These are phyloP conservation scores for Drosophila sproati DNA, from an alignment of 1,140 invertebrate genomes.

Conservation along the genomic window DNA sequence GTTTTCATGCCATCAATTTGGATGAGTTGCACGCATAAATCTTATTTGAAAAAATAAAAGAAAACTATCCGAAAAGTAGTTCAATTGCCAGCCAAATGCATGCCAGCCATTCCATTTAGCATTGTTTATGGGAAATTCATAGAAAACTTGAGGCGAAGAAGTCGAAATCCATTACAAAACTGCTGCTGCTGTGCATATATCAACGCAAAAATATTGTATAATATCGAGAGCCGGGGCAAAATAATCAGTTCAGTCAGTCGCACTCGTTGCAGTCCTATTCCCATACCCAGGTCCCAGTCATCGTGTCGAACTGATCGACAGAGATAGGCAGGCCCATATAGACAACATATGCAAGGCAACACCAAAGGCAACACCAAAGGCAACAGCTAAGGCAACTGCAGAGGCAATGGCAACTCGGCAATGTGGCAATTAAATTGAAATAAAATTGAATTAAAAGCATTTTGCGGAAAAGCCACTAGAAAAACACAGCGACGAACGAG, in stretches of 20 bases:
- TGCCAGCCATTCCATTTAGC: constrained; percentile 63
- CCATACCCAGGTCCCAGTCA: constrained; percentile 49
- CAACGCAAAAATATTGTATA: constrained; percentile 76
- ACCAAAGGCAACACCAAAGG: neutral
- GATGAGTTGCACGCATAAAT: constrained; percentile 60
- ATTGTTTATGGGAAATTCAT: constrained; percentile 77
- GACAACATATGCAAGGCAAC: constrained; percentile 50
- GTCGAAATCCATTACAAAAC: constrained; percentile 73
- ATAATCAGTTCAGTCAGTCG: constrained; percentile 55
- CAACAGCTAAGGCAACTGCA: neutral
- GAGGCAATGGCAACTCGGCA: constrained; percentile 46
- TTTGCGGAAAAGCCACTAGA: constrained; percentile 79
- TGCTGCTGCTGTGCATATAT: constrained; percentile 27
- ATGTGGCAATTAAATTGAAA: constrained; percentile 82
- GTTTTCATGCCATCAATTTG: constrained; percentile 48
- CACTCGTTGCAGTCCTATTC: constrained; percentile 23
- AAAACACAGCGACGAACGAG: neutral
- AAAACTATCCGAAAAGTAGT: constrained; percentile 59
- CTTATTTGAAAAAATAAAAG: constrained; percentile 9
- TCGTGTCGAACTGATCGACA: constrained; percentile 65
- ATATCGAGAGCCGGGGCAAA: constrained; percentile 43
- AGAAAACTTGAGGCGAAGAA: constrained; percentile 69
- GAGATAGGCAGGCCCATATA: constrained; percentile 63
- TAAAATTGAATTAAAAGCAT: constrained; percentile 82
- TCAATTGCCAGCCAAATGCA: constrained; percentile 65